These are phyloP conservation scores for Esox masquinongy DNA, from an alignment of 2,797 vertebrate genomes.

Conservation along the genomic window DNA sequence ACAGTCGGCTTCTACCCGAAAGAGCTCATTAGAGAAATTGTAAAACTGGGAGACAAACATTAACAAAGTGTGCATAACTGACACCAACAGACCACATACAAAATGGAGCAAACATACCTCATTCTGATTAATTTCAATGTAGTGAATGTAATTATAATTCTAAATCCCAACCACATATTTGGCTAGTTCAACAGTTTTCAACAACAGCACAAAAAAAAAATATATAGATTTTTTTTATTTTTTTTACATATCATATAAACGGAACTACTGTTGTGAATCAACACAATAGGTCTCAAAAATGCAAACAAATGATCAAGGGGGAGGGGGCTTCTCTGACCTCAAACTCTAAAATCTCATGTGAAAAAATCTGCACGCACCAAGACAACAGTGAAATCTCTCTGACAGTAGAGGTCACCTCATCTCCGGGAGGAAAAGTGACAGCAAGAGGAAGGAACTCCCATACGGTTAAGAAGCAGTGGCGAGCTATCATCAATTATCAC, in stretches of 20 bases:
- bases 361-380: not conserved
- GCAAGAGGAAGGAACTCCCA: constrained; percentile 9
- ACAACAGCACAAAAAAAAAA: constrained; percentile 13
- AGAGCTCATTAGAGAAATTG: constrained; percentile 7
- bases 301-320: constrained; percentile 12
- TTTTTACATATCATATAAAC: not conserved
- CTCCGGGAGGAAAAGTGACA: not conserved
- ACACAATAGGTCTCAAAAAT: constrained; percentile 14
- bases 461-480: constrained; percentile 4
- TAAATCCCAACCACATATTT: constrained; percentile 4
- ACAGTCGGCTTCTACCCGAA: not conserved
- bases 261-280: not conserved
- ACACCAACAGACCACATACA: not conserved
- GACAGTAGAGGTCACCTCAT: not conserved
- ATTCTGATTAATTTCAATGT: constrained; percentile 28
- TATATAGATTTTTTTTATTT: not conserved
- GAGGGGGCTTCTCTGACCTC: constrained; percentile 2
- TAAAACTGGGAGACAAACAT: not conserved
- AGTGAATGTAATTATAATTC: constrained; percentile 31
- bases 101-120: constrained; percentile 11
- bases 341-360: constrained; percentile 9
- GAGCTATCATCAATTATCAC: not conserved
- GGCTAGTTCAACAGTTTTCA: constrained; percentile 13
- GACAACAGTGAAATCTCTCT: constrained; percentile 9
- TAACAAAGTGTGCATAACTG: not conserved